Conservation (phyloP, 2,113 vertebrate genomes). For the Hippolais icterina region DNA sequence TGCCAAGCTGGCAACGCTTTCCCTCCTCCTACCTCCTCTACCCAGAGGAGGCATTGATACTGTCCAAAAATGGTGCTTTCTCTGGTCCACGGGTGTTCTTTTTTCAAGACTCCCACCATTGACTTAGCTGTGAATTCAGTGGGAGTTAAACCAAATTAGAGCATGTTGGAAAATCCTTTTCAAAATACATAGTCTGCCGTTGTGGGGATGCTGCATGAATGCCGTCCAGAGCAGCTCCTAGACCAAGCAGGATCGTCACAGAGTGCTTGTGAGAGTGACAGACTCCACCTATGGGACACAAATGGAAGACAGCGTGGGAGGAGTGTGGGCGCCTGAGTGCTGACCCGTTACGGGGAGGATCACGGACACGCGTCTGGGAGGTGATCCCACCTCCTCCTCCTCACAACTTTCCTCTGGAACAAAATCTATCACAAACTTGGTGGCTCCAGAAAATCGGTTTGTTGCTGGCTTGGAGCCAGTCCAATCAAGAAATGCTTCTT, state of each 20-base stretch:
- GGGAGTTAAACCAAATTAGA: slow-evolving; percentile 17
- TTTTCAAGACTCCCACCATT: not conserved
- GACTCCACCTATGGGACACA: not conserved
- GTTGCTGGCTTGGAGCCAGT: not conserved
- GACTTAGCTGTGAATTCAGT: slow-evolving; percentile 26
- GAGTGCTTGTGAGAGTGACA: not conserved
- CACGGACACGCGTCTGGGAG: fast-evolving
- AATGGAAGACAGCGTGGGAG: not conserved
- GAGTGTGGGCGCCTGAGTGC: not conserved
- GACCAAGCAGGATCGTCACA: not conserved
- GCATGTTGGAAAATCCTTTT: not conserved
- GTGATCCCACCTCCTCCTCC: not conserved
- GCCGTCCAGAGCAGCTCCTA: not conserved
- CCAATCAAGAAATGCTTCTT: not conserved
- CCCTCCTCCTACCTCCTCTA: not conserved
- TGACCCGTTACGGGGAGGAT: fast-evolving
- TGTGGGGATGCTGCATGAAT: not conserved
- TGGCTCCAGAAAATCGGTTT: not conserved
- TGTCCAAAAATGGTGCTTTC: not conserved
- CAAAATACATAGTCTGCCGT: not conserved
- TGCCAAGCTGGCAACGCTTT: not conserved
- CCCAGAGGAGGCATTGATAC: not conserved
- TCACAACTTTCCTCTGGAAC: not conserved
- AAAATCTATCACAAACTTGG: not conserved
- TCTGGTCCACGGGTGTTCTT: not conserved